Conservation (phyloP, 2,113 vertebrate genomes). For the Propithecus coquereli region DNA sequence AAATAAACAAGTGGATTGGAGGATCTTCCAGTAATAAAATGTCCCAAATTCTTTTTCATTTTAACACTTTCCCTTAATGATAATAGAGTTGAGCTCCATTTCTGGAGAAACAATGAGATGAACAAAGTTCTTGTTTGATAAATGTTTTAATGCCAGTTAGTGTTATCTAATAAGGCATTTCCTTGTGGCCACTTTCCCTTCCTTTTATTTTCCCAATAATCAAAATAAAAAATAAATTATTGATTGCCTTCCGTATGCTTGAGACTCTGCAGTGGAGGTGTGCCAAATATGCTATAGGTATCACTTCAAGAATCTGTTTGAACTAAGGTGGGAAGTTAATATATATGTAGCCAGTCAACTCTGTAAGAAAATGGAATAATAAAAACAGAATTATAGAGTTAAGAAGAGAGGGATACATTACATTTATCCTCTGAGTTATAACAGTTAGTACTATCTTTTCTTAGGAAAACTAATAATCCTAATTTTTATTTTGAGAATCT, state of each 20-base stretch:
- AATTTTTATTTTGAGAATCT: not conserved
- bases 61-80: not conserved
- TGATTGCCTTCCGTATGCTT: not conserved
- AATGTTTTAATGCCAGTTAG: not conserved
- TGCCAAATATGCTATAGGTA: not conserved
- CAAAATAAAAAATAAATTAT: slow-evolving; percentile 30
- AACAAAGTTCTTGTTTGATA: not conserved
- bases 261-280: not conserved
- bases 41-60: not conserved
- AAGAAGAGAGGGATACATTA: not conserved
- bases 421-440: not conserved
- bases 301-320: slow-evolving; percentile 21
- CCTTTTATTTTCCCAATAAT: not conserved
- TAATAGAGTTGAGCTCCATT: not conserved
- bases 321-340: not conserved
- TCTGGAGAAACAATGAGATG: not conserved
- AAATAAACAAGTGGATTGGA: not conserved
- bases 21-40: not conserved
- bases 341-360: not conserved
- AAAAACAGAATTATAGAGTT: not conserved
- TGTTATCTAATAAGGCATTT: not conserved
- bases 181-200: not conserved
- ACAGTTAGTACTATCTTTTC: not conserved
- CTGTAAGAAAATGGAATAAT: not conserved
- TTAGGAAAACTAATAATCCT: not conserved